These are phyloP conservation scores for Creontiades dilutus DNA, from an alignment of 2,888 invertebrate genomes.

Conservation along the genomic window DNA sequence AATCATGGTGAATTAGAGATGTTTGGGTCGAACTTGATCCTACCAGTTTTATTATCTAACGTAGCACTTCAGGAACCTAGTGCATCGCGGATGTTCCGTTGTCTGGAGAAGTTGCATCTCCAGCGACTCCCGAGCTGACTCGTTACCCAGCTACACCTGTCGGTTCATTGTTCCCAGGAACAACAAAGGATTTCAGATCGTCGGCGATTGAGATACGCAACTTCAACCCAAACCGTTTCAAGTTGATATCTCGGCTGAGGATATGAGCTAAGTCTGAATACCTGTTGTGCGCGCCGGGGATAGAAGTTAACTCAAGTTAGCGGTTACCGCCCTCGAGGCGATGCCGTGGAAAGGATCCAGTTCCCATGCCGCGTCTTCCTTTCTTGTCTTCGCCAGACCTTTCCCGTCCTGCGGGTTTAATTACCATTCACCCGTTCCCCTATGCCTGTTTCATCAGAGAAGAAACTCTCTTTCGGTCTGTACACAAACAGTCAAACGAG, in stretches of 20 bases:
- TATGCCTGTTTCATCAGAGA: neutral
- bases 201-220: slow-evolving; percentile 16
- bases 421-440: slow-evolving; percentile 4
- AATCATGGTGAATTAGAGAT: no score
- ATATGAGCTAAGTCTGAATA: slow-evolving; percentile 37
- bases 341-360: slow-evolving; percentile 22
- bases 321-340: slow-evolving; percentile 11
- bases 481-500: slow-evolving; percentile 32
- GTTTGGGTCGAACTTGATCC: no score
- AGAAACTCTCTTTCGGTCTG: slow-evolving; percentile 1
- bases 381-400: neutral
- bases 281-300: neutral
- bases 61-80: no score
- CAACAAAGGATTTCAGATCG: slow-evolving; percentile 23
- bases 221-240: neutral
- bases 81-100: no score
- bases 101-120: neutral
- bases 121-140: neutral
- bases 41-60: no score
- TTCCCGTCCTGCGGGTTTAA: slow-evolving; percentile 20
- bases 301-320: slow-evolving; percentile 29
- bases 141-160: neutral
- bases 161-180: neutral
- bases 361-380: neutral
- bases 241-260: neutral